Conservation (phyloP, 1,140 invertebrate genomes). For the Mamestra configurata region DNA sequence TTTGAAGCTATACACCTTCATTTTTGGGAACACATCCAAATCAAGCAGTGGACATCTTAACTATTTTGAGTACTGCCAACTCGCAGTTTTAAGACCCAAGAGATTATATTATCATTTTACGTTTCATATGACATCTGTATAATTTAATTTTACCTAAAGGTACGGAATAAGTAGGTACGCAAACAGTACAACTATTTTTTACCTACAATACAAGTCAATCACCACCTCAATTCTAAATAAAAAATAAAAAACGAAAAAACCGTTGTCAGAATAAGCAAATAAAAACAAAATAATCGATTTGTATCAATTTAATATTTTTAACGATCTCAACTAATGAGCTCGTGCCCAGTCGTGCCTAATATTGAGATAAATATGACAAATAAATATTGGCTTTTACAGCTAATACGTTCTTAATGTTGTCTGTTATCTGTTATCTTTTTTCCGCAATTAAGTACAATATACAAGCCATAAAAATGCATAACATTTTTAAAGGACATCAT, state of each 20-base stretch:
- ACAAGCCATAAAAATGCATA: slow-evolving; percentile 3
- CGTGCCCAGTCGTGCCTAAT: background rate
- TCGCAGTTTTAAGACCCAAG: too few relatives aligned
- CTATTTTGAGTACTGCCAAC: too few relatives aligned
- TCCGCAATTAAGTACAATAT: slow-evolving; percentile 18
- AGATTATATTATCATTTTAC: background rate
- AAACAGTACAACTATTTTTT: too few relatives aligned
- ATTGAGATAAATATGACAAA: slow-evolving; percentile 20
- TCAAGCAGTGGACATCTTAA: background rate
- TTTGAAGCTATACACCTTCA: background rate
- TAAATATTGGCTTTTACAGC: slow-evolving; percentile 12
- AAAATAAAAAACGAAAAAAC: background rate
- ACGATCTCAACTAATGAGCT: background rate
- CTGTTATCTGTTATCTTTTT: slow-evolving; percentile 25
- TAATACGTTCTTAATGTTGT: slow-evolving; percentile 23
- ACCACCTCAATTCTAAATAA: slow-evolving; percentile 13
- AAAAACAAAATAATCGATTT: slow-evolving; percentile 29
- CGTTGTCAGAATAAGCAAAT: slow-evolving; percentile 12
- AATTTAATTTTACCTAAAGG: too few relatives aligned
- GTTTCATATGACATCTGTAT: too few relatives aligned
- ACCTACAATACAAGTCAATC: background rate
- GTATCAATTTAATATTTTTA: slow-evolving; percentile 39
- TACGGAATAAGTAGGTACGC: too few relatives aligned
- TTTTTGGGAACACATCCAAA: background rate
- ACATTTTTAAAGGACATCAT: slow-evolving; percentile 6